Base-by-base conservation (phyloP, 1,140 invertebrate species). In the Pseudomyrmex pallidus region DNA sequence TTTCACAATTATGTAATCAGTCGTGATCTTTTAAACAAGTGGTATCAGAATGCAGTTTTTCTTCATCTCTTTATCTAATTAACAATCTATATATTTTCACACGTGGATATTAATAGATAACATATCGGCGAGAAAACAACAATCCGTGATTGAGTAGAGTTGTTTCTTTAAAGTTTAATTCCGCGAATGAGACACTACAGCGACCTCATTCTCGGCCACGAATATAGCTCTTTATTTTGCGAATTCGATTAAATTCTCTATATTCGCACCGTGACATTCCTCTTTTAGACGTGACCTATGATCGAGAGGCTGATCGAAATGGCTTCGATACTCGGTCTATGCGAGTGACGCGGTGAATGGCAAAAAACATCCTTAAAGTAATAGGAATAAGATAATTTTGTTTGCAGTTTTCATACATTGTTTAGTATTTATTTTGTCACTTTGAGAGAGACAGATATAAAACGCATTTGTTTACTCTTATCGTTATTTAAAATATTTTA, bases 211-310 rank as follows among this genome's bases (percentile, higher is more conserved):
- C 25, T 35, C 10, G n/a, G 3, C 25, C 25, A 35, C 25, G 25
- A 20, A 35, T 48, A 44, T 10, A 25, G 35, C 44, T 10, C 13
- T 50, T 66, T 76, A 76, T 66, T 66, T 76, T 76, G 25, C 61
- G 63, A 76, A 66, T 76, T 76, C 25, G 10, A 76, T 76, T 76
- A 76, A 76, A 64, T 35, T 35, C n/a, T 76, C 73, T 66, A 66
- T 76, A 76, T 76, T 63, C 46, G 22, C 59, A 59, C 5, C 25
- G 12, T 8, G 48, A 25, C n/a, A 52, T 76, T 76, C 61, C 25
- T 5, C 12, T 76, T 76, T 76, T 76, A 76, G 74, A 76, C 61
- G 61, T 76, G 74, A 76, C 74, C 74, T 64, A 17, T 10, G 74
- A 76, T 52, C 61, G 48, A 13, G 48, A 64, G 35, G 46, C n/a